Conservation (phyloP, 2,797 vertebrate genomes). For the Dermochelys coriacea region DNA sequence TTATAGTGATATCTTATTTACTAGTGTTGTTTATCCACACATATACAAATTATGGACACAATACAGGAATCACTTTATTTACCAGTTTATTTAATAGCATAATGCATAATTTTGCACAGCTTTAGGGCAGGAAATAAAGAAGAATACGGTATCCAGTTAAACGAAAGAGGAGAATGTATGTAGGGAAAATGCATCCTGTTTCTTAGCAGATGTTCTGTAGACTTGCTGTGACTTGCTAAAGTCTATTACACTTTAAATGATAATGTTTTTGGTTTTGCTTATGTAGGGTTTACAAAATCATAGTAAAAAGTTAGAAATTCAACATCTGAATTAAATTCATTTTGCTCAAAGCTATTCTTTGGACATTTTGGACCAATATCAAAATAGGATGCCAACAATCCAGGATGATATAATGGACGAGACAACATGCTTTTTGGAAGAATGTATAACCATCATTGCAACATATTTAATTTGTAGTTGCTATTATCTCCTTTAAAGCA, state of each 20-base stretch:
- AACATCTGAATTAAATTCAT: not conserved
- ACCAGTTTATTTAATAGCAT: not conserved
- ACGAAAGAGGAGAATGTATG: not conserved
- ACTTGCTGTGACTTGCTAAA: not conserved
- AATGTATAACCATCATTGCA: not conserved
- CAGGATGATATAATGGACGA: not conserved
- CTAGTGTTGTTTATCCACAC: not conserved
- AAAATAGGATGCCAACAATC: not conserved
- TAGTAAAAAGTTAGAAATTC: not conserved
- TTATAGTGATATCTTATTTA: not conserved
- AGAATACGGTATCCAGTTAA: not conserved
- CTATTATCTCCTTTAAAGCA: not conserved
- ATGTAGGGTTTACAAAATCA: not conserved
- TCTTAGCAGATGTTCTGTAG: not conserved
- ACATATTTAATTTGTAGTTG: not conserved
- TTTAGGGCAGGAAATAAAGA: not conserved
- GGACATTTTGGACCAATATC: not conserved
- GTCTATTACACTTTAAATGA: not conserved
- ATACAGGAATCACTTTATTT: not conserved
- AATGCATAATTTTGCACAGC: not conserved
- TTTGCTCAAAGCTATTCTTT: not conserved
- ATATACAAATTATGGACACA: not conserved
- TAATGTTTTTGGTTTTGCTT: not conserved
- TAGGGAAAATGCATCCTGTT: not conserved
- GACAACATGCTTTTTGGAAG: not conserved